Evolutionary conservation across 2,113 vertebrate genomes (phyloP), one percentile per base, ranked within the genome.

Genomic region (Loxodonta africana): DNA sequence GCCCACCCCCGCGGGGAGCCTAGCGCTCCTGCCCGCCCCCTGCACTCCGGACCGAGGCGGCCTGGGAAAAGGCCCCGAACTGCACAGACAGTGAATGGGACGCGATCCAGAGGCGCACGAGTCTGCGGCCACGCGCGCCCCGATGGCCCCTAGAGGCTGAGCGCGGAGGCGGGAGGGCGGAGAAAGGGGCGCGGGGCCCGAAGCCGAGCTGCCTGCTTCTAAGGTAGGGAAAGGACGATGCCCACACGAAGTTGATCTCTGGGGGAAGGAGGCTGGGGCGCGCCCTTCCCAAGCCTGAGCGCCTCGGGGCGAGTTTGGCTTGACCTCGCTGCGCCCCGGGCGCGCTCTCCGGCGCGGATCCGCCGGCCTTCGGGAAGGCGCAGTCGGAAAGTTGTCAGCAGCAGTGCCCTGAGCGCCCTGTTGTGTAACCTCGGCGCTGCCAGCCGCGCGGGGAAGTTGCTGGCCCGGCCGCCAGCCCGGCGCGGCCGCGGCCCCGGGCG

Each of bases 391-490:
- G 94, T 97, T 95, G 94, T 33, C 51, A 2, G 91, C n/a, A 26
- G 41, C 46, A 1, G 81, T 57, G 69, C 23, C 89, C 87, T 0
- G 83, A 5, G 81, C 96, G 76, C 57, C 87, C 69, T 21, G 89
- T 83, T 87, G 96, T 90, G 96, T 93, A 91, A 93, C 80, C 91
- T 63, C 57, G 33, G 86, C 76, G 44, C 88, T 28, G 74, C 53
- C 90, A 8, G 92, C 86, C 30, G 17, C 73, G 30, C 95, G 0
- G 93, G 87, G 96, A 98, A 97, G 97, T 97, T 73, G 96, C 67
- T 8, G 53, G 90, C 67, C 8, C 5, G 37, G 62, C 25, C 11
- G 33, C 46, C 71, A 11, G 28, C 77, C 51, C 4, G 25, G 26
- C 44, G 77, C 26, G 23, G 74, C 60, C n/a, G 51, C 77, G 14